phyloP scores from a whole-genome alignment of 2,797 vertebrate genomes.

The Syngnathus acus region DNA sequence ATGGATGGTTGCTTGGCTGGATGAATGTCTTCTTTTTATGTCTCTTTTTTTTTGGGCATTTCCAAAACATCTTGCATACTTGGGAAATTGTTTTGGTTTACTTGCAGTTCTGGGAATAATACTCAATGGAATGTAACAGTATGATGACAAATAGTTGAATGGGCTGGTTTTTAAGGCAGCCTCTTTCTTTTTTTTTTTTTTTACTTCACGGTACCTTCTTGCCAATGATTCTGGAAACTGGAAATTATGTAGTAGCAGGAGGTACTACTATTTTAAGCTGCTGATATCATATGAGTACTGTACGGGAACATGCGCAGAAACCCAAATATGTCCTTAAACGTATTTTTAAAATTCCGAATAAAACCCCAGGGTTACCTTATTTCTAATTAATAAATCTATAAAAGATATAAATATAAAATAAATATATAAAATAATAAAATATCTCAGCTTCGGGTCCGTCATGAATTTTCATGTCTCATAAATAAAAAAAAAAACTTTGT shows the following conservation, averaged over 20 bases:
- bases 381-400: too few relatives aligned
- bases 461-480: background rate
- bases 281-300: background rate
- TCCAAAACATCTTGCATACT: conserved; percentile 45
- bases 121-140: background rate
- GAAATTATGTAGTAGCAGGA: too few relatives aligned
- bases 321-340: too few relatives aligned
- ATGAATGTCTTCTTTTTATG: conserved; percentile 58
- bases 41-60: conserved; percentile 40
- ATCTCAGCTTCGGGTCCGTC: too few relatives aligned
- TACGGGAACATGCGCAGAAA: too few relatives aligned
- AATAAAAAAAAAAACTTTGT: background rate
- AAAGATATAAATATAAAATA: too few relatives aligned
- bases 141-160: background rate
- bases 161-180: background rate
- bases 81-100: conserved; percentile 48
- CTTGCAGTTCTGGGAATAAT: conserved; percentile 24
- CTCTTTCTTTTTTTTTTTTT: background rate
- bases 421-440: too few relatives aligned
- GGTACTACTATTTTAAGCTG: background rate
- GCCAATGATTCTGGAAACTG: background rate
- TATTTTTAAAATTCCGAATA: too few relatives aligned
- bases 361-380: too few relatives aligned
- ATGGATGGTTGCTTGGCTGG: conserved; percentile 68
- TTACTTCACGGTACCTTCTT: background rate